These are phyloP conservation scores for Subanguina moxae DNA, from an alignment of 1,140 invertebrate species.

Conservation along the genomic window DNA sequence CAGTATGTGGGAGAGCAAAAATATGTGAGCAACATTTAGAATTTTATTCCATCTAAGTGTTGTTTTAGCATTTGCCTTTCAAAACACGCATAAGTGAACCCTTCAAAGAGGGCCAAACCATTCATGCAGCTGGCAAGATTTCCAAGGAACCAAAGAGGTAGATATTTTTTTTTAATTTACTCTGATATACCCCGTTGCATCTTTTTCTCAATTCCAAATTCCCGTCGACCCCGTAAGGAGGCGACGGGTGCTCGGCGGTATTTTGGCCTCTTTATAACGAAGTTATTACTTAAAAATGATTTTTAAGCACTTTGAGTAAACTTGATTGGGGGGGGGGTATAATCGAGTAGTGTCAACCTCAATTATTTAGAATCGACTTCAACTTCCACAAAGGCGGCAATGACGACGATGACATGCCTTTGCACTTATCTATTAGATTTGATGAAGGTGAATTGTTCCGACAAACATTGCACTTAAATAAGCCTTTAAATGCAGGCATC, in stretches of 20 bases:
- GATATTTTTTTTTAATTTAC: background rate
- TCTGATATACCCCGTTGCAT: too few relatives aligned
- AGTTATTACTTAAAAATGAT: too few relatives aligned
- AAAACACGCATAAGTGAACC: slow-evolving; percentile 58
- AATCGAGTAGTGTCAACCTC: too few relatives aligned
- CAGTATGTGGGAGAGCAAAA: slow-evolving; percentile 55
- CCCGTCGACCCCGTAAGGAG: too few relatives aligned
- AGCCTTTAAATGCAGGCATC: slow-evolving; percentile 26
- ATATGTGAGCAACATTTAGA: slow-evolving; percentile 32
- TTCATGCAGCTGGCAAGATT: slow-evolving; percentile 54
- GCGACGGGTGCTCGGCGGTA: too few relatives aligned
- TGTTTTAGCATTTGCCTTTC: slow-evolving; percentile 50
- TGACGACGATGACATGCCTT: slow-evolving; percentile 54
- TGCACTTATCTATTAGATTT: slow-evolving; percentile 58
- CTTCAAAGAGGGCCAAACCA: slow-evolving; percentile 56
- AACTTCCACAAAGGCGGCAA: slow-evolving; percentile 57
- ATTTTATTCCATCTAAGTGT: background rate
- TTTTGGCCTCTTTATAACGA: too few relatives aligned
- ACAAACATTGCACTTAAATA: background rate
- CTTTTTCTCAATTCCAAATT: too few relatives aligned
- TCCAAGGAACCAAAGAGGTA: slow-evolving; percentile 47
- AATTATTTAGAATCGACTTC: slow-evolving; percentile 54
- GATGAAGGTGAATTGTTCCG: slow-evolving; percentile 45
- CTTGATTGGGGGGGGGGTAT: too few relatives aligned
- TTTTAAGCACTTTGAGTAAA: too few relatives aligned